These are phyloP conservation scores for Mustelus asterias DNA, from an alignment of 2,113 vertebrate species.

Conservation along the genomic window DNA sequence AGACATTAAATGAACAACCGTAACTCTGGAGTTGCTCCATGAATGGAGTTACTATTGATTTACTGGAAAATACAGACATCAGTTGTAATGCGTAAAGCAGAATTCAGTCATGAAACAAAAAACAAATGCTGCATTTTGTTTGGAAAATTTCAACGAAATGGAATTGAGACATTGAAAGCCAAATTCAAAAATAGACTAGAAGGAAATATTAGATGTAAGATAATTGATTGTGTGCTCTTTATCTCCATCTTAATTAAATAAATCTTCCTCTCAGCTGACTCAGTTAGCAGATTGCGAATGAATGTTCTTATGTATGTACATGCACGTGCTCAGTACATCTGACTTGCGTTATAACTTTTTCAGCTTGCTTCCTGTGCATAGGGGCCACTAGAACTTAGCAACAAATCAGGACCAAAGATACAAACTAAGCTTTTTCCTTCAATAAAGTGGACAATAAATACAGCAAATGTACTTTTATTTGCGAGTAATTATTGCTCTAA, in stretches of 20 bases:
- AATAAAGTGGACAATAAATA: not conserved
- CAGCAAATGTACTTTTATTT: not conserved
- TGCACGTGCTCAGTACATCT: conserved; percentile 18
- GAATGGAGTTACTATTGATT: not conserved
- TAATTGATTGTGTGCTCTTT: not conserved
- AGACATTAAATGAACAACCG: not conserved
- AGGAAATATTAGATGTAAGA: not conserved
- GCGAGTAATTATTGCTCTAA: not conserved
- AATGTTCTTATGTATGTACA: not conserved
- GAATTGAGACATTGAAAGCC: not conserved
- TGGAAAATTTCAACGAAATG: not conserved
- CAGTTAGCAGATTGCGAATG: not conserved
- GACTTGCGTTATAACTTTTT: not conserved
- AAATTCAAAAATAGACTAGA: not conserved
- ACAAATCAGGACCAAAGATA: not conserved
- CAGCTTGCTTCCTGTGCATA: not conserved
- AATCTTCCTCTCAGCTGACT: not conserved
- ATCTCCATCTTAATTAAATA: not conserved
- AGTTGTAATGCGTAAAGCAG: not conserved
- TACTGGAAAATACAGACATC: not conserved
- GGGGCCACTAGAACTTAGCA: not conserved
- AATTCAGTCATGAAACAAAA: not conserved
- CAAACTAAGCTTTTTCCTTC: not conserved
- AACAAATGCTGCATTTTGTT: not conserved
- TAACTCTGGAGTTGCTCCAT: not conserved